Conservation (phyloP, 2,113 vertebrate genomes). For the Anas platyrhynchos region DNA sequence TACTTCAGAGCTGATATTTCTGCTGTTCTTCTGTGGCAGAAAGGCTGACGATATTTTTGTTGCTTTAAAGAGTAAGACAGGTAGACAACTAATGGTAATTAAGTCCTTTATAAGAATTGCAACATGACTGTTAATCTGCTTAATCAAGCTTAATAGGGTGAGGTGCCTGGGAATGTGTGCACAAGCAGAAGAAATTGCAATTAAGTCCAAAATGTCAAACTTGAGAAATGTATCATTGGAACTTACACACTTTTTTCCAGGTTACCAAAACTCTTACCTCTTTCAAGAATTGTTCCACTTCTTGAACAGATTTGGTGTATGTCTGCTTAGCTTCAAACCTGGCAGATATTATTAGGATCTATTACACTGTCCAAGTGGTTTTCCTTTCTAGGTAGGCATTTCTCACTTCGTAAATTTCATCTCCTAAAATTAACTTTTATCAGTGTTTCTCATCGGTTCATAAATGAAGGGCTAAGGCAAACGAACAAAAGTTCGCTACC, state of each 20-base stretch:
- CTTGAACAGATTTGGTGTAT: not conserved
- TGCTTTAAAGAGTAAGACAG: not conserved
- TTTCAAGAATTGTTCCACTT: not conserved
- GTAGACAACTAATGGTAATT: not conserved
- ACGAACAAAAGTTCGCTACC: not conserved
- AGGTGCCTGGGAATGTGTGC: not conserved
- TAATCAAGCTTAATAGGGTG: not conserved
- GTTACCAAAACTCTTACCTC: not conserved
- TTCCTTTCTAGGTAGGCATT: not conserved
- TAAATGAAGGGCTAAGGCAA: not conserved
- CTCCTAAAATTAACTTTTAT: not conserved
- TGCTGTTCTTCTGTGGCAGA: not conserved
- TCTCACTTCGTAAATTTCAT: not conserved
- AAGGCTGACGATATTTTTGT: not conserved
- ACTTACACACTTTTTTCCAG: not conserved
- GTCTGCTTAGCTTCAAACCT: not conserved
- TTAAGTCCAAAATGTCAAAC: not conserved
- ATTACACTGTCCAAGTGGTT: not conserved
- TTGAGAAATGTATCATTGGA: not conserved
- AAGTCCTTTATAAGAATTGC: not conserved
- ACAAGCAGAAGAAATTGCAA: not conserved
- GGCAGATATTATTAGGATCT: not conserved
- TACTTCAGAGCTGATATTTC: not conserved
- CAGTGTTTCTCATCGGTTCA: not conserved
- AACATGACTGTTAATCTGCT: not conserved